Evolutionary conservation across 2,113 vertebrate species (phyloP).

Genomic region (Protobothrops mucrosquamatus): DNA sequence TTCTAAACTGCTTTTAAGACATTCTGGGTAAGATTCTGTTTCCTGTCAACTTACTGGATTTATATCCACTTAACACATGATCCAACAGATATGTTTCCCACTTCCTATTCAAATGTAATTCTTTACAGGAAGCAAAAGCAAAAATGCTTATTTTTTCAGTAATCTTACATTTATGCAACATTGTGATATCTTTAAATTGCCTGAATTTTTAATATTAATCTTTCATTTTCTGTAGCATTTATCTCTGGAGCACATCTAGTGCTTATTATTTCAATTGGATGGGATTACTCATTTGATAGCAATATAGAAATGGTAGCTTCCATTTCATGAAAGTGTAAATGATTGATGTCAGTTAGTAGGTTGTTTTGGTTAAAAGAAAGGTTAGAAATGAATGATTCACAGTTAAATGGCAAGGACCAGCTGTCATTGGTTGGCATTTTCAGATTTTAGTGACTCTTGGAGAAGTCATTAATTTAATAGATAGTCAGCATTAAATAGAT

Average conservation of each 20-base stretch:
- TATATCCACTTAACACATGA: background rate
- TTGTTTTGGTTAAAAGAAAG: constrained; percentile 58
- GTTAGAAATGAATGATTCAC: constrained; percentile 68
- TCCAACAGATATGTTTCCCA: background rate
- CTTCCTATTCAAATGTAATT: background rate
- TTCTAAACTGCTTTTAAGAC: background rate
- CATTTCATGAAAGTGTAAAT: constrained; percentile 54
- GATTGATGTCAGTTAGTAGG: constrained; percentile 45
- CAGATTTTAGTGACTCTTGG: constrained; percentile 27
- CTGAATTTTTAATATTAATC: constrained; percentile 6
- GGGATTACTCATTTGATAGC: constrained; percentile 19
- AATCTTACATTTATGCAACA: background rate
- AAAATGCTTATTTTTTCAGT: background rate
- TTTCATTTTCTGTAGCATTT: background rate
- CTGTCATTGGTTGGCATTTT: constrained; percentile 41
- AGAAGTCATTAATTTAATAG: constrained; percentile 12
- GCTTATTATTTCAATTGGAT: constrained; percentile 5
- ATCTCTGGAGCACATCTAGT: constrained; percentile 17
- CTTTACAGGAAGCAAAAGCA: background rate
- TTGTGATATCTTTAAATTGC: background rate
- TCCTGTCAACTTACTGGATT: background rate
- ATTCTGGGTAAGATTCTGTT: background rate
- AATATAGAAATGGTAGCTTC: constrained; percentile 1
- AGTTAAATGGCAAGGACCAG: constrained; percentile 13
- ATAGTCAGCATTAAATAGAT: constrained; percentile 16